phyloP scores from a whole-genome alignment of 2,888 invertebrate species.

The Pseudococcus longispinus region DNA sequence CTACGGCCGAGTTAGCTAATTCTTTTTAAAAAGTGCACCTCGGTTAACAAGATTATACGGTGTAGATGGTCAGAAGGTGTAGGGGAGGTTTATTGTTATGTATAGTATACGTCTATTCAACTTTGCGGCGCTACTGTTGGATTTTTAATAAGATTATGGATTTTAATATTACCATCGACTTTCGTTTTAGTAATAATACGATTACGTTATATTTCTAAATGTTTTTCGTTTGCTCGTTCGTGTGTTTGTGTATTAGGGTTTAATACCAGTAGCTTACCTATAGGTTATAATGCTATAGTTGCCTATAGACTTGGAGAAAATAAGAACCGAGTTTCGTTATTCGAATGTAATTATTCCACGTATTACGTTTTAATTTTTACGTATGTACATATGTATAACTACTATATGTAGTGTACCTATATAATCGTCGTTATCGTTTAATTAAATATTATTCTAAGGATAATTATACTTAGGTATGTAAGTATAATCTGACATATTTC shows the following conservation, averaged over 20 bases:
- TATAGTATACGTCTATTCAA: background rate
- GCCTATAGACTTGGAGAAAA: background rate
- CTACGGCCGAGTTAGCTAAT: conserved; percentile 1
- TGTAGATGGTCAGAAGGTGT: background rate
- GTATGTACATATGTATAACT: background rate
- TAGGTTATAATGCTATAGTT: background rate
- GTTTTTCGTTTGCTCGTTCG: background rate
- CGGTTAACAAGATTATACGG: background rate
- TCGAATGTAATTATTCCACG: conserved; percentile 9
- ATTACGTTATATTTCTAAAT: conserved; percentile 3
- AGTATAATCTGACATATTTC: background rate
- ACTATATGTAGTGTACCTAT: background rate
- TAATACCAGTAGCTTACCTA: background rate
- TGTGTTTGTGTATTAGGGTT: no score
- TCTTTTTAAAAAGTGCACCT: conserved; percentile 8
- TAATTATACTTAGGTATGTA: background rate
- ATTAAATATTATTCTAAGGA: conserved; percentile 18
- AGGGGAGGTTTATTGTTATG: background rate
- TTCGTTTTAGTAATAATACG: background rate
- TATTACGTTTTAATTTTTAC: conserved; percentile 34
- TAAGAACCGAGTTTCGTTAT: background rate
- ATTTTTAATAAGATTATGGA: conserved; percentile 8
- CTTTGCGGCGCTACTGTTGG: background rate
- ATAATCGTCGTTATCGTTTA: conserved; percentile 28
- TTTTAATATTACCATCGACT: background rate